Percentiles rank a stretch among this genome's conserved stretches.
Evolutionary conservation across 2,797 vertebrate genomes (phyloP).

Genomic region (Melanotaenia boesemani): DNA sequence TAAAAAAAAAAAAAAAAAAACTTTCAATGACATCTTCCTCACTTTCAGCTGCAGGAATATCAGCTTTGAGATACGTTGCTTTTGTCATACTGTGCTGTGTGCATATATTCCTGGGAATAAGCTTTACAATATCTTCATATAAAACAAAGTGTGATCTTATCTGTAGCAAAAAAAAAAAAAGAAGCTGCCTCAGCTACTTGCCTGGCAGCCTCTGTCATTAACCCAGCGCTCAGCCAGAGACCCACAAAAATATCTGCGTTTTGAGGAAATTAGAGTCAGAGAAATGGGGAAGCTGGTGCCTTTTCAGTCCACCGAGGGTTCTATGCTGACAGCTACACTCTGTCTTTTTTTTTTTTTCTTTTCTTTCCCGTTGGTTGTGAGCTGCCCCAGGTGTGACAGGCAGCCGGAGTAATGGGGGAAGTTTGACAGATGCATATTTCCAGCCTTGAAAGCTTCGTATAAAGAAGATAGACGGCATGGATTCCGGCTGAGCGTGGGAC

Average conservation of each 20-base stretch:
- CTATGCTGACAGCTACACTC: conserved; percentile 75
- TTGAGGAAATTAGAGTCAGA: conserved; percentile 77
- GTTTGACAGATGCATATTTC: conserved; percentile 84
- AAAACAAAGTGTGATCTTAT: conserved; percentile 44
- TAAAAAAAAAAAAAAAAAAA: neutral
- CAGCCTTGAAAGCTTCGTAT: conserved; percentile 83
- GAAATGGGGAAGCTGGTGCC: conserved; percentile 68
- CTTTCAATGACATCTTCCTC: conserved; percentile 23
- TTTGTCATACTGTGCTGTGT: neutral
- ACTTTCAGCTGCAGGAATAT: conserved; percentile 20
- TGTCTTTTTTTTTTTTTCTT: conserved; percentile 70
- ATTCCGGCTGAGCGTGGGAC: conserved; percentile 71
- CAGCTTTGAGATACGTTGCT: conserved; percentile 1
- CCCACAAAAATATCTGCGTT: conserved; percentile 70
- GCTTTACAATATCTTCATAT: conserved; percentile 30
- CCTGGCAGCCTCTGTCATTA: conserved; percentile 66
- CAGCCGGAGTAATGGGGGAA: conserved; percentile 79
- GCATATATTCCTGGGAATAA: neutral
- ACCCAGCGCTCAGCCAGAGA: conserved; percentile 57
- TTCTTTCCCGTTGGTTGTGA: conserved; percentile 61
- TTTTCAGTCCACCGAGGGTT: conserved; percentile 73
- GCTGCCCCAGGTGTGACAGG: conserved; percentile 82
- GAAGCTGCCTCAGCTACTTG: conserved; percentile 60
- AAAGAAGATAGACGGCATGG: conserved; percentile 81
- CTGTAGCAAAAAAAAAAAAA: conserved; percentile 51